Evolutionary conservation across 2,797 vertebrate species (phyloP).

Genomic region (Falco naumanni): DNA sequence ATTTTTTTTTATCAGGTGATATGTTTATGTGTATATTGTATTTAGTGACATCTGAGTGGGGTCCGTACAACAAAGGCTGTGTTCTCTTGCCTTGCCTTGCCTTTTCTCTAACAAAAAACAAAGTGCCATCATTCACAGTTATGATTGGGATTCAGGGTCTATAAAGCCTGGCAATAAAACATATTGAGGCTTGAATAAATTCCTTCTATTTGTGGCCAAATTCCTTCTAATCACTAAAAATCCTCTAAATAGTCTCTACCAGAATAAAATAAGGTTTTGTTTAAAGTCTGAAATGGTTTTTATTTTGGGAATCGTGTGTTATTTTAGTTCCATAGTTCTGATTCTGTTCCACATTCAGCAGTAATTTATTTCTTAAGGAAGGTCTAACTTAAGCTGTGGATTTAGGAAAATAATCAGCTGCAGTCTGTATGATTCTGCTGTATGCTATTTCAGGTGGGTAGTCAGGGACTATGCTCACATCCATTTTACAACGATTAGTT

Average conservation of each 20-base stretch:
- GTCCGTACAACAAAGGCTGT: neutral
- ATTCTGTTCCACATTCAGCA: slow-evolving; percentile 24
- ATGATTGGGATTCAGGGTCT: neutral
- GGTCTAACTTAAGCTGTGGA: neutral
- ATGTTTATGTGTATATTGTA: neutral
- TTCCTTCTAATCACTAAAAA: slow-evolving; percentile 1
- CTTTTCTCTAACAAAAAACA: neutral
- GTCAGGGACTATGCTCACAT: neutral
- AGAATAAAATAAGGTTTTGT: neutral
- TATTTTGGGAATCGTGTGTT: neutral
- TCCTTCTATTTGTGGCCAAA: neutral
- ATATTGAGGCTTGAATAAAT: neutral
- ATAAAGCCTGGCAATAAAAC: neutral
- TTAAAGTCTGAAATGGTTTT: neutral
- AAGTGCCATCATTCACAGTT: neutral
- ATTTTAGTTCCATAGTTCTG: slow-evolving; percentile 4
- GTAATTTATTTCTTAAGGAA: slow-evolving; percentile 30
- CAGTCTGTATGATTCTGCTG: neutral
- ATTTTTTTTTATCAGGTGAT: neutral
- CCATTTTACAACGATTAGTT: neutral
- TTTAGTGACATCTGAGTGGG: neutral
- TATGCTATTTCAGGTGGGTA: neutral
- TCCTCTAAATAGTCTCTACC: neutral
- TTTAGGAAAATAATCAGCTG: slow-evolving; percentile 19
- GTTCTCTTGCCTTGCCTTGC: neutral